Percentiles rank a stretch among this genome's conserved stretches.
Evolutionary conservation across 2,888 invertebrate species (phyloP).

Genomic region (Oxycera nigricornis): DNA sequence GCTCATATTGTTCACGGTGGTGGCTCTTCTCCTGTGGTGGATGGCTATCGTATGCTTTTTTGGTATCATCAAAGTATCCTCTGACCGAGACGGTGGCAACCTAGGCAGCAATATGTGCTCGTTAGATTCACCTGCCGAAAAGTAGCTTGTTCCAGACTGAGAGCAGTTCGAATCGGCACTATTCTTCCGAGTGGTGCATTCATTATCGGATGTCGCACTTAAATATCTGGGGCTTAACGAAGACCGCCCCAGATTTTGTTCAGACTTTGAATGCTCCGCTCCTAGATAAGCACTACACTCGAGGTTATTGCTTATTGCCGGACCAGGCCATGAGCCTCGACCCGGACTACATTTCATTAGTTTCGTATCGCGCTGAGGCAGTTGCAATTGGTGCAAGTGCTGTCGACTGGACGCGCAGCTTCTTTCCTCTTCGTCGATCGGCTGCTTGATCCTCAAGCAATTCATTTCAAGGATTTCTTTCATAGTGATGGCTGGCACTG

Average conservation of each 20-base stretch:
- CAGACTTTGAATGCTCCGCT: constrained; percentile 83
- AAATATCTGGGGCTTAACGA: constrained; percentile 64
- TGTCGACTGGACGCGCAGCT: constrained; percentile 48
- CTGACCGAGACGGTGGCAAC: constrained; percentile 79
- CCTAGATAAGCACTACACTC: constrained; percentile 64
- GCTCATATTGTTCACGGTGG: constrained; percentile 64
- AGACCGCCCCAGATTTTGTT: constrained; percentile 67
- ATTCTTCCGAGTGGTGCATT: constrained; percentile 64
- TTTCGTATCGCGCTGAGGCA: constrained; percentile 72
- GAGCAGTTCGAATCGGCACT: constrained; percentile 69
- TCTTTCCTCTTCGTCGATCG: constrained; percentile 47
- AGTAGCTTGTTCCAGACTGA: constrained; percentile 64
- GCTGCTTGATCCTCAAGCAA: constrained; percentile 38
- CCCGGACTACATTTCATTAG: constrained; percentile 79
- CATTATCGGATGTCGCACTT: constrained; percentile 60
- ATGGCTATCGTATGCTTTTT: constrained; percentile 61
- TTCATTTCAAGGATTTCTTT: constrained; percentile 57
- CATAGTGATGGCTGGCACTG: constrained; percentile 59
- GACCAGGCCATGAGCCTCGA: constrained; percentile 87
- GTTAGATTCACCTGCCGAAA: constrained; percentile 57
- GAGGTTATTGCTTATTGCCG: constrained; percentile 64
- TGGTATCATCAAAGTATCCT: constrained; percentile 72
- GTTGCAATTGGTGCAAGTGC: constrained; percentile 56
- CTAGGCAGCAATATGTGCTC: constrained; percentile 59
- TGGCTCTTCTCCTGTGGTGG: constrained; percentile 65